phyloP scores from a whole-genome alignment of 2,797 vertebrate genomes.

The Falco rusticolus region DNA sequence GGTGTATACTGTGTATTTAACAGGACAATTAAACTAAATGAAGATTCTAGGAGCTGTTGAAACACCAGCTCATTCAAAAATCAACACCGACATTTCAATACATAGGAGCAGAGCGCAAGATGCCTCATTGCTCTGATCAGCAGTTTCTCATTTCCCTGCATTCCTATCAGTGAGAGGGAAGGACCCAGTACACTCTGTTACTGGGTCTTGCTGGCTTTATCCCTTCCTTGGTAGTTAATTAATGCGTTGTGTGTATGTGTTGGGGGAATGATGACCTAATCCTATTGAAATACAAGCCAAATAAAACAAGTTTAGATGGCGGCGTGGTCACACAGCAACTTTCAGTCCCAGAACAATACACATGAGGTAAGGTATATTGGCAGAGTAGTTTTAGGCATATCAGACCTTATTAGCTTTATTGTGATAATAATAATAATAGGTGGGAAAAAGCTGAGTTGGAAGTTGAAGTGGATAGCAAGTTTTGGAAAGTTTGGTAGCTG shows the following conservation, averaged over 20 bases:
- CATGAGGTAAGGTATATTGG: slow-evolving; percentile 1
- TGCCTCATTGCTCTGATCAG: background rate
- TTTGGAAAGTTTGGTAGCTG: background rate
- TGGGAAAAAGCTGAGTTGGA: slow-evolving; percentile 1
- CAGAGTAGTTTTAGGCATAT: background rate
- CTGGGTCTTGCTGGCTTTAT: slow-evolving; percentile 26
- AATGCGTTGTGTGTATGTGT: slow-evolving; percentile 1
- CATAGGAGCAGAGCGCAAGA: background rate
- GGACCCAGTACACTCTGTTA: background rate
- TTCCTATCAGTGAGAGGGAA: background rate
- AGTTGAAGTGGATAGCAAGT: background rate
- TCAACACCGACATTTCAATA: background rate
- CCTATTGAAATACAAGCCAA: slow-evolving; percentile 52
- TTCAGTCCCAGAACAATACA: background rate
- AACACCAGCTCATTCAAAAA: background rate
- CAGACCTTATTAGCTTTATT: slow-evolving; percentile 6
- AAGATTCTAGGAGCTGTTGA: background rate
- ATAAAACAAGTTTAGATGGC: slow-evolving; percentile 9
- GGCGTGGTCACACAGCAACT: background rate
- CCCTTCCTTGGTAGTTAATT: slow-evolving; percentile 43
- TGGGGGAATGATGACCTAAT: slow-evolving; percentile 42
- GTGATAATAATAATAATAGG: background rate
- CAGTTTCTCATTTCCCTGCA: background rate
- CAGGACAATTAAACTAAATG: background rate
- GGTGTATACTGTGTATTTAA: background rate